phyloP scores from a whole-genome alignment of 2,888 invertebrate genomes.

The Melanophora roralis region DNA sequence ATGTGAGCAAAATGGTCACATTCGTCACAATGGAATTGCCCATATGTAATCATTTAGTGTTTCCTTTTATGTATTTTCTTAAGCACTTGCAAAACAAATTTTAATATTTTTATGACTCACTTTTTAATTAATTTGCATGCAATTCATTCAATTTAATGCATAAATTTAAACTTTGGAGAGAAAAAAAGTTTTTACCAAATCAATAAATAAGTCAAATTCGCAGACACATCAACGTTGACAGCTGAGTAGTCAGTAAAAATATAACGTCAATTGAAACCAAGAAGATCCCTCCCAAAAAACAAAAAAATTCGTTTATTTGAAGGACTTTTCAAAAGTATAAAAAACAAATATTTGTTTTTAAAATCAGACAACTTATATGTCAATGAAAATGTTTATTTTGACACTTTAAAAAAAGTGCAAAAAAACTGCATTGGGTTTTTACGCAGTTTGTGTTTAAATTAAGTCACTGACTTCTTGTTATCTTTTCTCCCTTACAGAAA shows the following conservation, averaged over 20 bases:
- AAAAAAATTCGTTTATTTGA: background rate
- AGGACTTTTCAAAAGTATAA: background rate
- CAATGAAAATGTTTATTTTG: background rate
- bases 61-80: no score
- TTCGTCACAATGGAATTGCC: no score
- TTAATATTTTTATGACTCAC: no score
- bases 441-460: background rate
- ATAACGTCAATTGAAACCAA: background rate
- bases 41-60: no score
- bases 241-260: background rate
- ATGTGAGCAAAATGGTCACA: no score
- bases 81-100: no score
- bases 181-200: background rate
- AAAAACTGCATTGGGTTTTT: background rate
- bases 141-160: conserved; percentile 53
- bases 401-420: background rate
- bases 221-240: background rate
- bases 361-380: background rate
- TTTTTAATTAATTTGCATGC: conserved; percentile 36
- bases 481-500: no score
- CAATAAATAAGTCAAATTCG: conserved; percentile 22
- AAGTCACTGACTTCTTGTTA: conserved; percentile 3
- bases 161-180: conserved; percentile 21
- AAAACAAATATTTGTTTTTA: background rate
- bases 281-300: background rate